Percentiles rank a stretch among this genome's conserved stretches.
These are phyloP conservation scores for Trachemys scripta DNA, from an alignment of 2,113 vertebrate species.

Conservation along the genomic window DNA sequence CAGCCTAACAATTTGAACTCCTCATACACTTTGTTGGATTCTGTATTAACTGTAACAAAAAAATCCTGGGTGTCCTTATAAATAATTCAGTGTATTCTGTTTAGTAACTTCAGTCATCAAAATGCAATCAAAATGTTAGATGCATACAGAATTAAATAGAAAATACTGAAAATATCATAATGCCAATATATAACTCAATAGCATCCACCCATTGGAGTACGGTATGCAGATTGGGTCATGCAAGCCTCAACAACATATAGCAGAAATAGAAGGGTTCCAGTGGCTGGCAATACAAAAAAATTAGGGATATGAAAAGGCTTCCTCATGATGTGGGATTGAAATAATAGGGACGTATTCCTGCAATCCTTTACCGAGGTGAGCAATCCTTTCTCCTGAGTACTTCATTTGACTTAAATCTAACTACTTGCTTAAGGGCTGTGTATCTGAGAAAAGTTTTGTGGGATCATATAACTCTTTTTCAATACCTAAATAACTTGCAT, in stretches of 20 bases:
- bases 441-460: background rate
- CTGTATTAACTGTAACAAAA: background rate
- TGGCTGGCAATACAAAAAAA: constrained; percentile 4
- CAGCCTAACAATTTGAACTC: too few relatives aligned
- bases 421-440: background rate
- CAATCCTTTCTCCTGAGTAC: constrained; percentile 17
- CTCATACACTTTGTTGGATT: background rate
- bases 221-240: background rate
- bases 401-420: constrained; percentile 40
- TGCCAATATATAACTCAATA: background rate
- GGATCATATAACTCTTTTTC: background rate
- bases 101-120: background rate
- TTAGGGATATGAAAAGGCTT: constrained; percentile 25
- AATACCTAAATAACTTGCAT: background rate
- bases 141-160: background rate
- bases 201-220: background rate
- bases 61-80: background rate
- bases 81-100: background rate
- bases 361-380: constrained; percentile 48
- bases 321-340: constrained; percentile 43
- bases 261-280: background rate
- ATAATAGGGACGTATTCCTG: constrained; percentile 43
- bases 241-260: background rate
- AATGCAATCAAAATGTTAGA: background rate
- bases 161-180: background rate